phyloP scores from a whole-genome alignment of 2,113 vertebrate species.

The Ciconia boyciana region DNA sequence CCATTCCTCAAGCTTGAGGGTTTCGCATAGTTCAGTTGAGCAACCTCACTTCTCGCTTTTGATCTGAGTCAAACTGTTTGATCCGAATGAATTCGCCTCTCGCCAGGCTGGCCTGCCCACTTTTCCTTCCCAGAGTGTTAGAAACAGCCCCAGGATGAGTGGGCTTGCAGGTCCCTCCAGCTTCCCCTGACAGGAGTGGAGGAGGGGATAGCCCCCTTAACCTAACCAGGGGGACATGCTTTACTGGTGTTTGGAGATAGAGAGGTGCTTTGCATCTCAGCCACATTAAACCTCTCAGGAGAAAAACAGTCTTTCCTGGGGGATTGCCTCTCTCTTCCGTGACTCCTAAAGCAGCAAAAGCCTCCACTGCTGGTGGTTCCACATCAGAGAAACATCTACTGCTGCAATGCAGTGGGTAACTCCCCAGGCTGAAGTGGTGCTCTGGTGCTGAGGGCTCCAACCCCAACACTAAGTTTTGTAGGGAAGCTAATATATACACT shows the following conservation, averaged over 20 bases:
- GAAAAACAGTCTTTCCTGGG: neutral
- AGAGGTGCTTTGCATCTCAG: neutral
- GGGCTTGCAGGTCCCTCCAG: neutral
- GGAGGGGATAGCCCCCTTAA: neutral
- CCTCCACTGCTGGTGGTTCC: neutral
- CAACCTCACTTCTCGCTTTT: neutral
- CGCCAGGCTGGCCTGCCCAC: neutral
- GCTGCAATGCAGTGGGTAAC: neutral
- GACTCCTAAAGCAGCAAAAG: neutral
- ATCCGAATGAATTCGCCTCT: neutral
- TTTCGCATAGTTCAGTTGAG: neutral
- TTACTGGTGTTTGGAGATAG: neutral
- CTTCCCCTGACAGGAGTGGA: neutral
- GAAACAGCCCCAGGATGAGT: neutral
- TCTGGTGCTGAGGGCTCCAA: neutral
- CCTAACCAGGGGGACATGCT: neutral
- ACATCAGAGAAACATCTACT: neutral
- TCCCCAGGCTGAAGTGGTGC: neutral
- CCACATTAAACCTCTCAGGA: neutral
- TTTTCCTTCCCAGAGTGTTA: neutral
- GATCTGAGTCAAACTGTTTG: neutral
- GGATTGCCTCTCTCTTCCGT: neutral
- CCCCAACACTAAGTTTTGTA: neutral
- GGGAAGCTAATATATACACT: neutral
- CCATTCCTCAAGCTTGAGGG: neutral